Conservation (phyloP, 2,888 invertebrate genomes). For the Callosobruchus maculatus region DNA sequence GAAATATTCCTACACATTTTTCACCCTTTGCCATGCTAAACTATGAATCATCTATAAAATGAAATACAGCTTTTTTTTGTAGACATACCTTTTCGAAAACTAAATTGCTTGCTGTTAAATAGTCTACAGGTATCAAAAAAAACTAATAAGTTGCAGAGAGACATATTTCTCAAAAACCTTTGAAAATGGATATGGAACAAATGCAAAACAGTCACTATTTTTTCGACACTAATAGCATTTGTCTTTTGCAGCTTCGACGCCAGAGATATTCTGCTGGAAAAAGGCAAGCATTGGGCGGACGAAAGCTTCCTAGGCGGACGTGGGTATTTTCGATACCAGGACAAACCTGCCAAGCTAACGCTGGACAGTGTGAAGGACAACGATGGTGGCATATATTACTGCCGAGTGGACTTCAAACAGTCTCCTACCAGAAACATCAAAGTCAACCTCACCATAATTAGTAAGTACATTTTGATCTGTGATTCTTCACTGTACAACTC, state of each 20-base stretch:
- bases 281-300: conserved; percentile 81
- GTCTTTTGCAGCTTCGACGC: conserved; percentile 64
- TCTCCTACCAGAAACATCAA: conserved; percentile 83
- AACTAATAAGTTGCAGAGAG: no score
- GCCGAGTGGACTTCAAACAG: conserved; percentile 86
- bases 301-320: conserved; percentile 69
- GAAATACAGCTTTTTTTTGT: no score
- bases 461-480: conserved; percentile 57
- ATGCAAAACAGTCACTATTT: no score
- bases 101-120: no score
- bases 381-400: conserved; percentile 81
- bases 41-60: no score
- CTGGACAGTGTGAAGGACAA: conserved; percentile 69
- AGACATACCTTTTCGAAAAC: no score
- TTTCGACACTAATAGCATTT: neutral
- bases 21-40: no score
- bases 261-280: conserved; percentile 65
- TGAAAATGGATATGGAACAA: no score
- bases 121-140: no score
- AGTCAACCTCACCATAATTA: conserved; percentile 84
- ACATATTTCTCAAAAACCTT: no score
- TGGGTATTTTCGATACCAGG: conserved; percentile 72
- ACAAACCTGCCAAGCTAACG: conserved; percentile 71
- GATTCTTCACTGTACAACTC: no score
- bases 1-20: no score